phyloP scores from a whole-genome alignment of 2,797 vertebrate genomes.

The Eurystomus glaucurus region DNA sequence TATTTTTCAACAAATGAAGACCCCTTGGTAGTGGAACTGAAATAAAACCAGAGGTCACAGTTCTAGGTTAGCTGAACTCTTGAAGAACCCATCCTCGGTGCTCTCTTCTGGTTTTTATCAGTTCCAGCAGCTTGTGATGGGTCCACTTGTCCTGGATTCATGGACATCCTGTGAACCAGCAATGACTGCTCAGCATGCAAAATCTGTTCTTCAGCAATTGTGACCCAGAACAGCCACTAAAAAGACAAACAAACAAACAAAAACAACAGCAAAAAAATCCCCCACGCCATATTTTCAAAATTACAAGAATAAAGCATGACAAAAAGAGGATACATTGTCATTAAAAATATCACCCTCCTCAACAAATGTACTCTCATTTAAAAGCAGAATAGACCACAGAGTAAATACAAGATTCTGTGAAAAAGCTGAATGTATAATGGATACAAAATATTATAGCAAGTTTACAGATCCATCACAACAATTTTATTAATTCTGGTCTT shows the following conservation, averaged over 20 bases:
- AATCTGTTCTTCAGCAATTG: background rate
- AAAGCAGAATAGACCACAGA: background rate
- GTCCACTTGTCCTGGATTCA: background rate
- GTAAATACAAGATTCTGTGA: background rate
- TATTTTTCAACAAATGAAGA: background rate
- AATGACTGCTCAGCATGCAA: background rate
- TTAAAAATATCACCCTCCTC: background rate
- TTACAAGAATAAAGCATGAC: background rate
- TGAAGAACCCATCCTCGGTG: background rate
- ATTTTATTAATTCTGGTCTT: background rate
- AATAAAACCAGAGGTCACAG: background rate
- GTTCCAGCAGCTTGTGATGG: background rate
- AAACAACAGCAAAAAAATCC: no score
- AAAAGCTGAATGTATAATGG: background rate
- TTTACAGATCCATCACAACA: background rate
- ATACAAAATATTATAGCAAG: background rate
- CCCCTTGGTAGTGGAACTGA: background rate
- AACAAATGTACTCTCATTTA: background rate
- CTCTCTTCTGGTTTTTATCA: background rate
- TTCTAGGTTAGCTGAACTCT: background rate
- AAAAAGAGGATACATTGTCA: background rate
- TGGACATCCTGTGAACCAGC: background rate
- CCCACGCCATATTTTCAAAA: background rate
- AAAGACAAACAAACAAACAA: background rate
- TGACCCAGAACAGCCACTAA: background rate